Conservation (phyloP, 2,888 invertebrate genomes). For the Apamea monoglypha region DNA sequence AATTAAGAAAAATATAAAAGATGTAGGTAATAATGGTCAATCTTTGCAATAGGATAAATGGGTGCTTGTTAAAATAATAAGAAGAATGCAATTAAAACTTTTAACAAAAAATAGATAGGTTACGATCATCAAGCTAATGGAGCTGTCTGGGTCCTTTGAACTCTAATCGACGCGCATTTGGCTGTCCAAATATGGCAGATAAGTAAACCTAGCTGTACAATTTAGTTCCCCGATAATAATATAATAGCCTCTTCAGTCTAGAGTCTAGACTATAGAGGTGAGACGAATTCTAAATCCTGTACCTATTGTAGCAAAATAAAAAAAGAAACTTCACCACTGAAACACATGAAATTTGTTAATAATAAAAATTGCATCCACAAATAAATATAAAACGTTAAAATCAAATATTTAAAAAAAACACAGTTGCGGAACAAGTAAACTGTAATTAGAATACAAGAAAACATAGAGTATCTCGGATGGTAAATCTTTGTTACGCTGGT, state of each 20-base stretch:
- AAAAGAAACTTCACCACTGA: not conserved
- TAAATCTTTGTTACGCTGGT: too few species aligned
- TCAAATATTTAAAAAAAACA: not conserved
- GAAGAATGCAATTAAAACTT: constrained; percentile 26
- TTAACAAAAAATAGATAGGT: constrained; percentile 24
- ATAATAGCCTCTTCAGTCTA: not conserved
- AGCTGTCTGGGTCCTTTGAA: constrained; percentile 34
- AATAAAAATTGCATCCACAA: not conserved
- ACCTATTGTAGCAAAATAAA: not conserved
- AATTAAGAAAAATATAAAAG: constrained; percentile 48
- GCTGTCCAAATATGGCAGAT: constrained; percentile 22
- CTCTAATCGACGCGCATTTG: constrained; percentile 21
- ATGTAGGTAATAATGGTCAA: constrained; percentile 32
- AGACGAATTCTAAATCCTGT: constrained; percentile 5
- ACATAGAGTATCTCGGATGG: too few species aligned
- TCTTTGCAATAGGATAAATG: constrained; percentile 32
- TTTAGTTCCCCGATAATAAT: not conserved
- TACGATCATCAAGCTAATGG: constrained; percentile 24
- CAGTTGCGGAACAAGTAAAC: not conserved
- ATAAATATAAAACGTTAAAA: not conserved
- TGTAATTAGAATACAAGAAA: too few species aligned
- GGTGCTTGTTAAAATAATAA: constrained; percentile 18
- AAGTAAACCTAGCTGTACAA: constrained; percentile 19
- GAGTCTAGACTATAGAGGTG: not conserved
- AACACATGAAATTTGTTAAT: not conserved